Base-by-base conservation (phyloP, 53 echinoderm and acorn worm genomes). In the Holothuria leucospilota region DNA sequence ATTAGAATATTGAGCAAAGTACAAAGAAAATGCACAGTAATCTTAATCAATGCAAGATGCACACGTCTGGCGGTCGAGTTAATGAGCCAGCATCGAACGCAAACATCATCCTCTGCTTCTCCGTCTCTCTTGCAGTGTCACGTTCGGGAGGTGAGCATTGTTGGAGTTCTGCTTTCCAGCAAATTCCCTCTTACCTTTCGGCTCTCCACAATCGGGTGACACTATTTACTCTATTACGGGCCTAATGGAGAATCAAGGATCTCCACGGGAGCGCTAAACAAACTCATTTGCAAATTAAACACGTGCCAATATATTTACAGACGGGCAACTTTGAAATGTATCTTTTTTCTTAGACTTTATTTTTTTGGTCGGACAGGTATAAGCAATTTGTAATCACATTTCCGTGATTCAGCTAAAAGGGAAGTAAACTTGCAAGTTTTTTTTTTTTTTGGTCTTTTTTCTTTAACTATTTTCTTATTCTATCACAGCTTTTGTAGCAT, bases 231-330 rank as follows among this genome's bases (percentile, higher is more conserved):
- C 75, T 20, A 49, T 75, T 75, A 75, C 75, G 52, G 26, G 16
- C 75, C 75, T 75, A 75, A 75, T 75, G 51, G 75, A 75, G 51
- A 75, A 75, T 75, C 75, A 75, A 75, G 75, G 24, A 51, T 75
- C 75, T 51, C 25, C 11, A 52, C 21, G 27, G 49, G 25, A 52
- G 52, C 75, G 75, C 75, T 75, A 75, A 75, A 75, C 75, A 75
- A 75, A 75, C 75, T 75, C 75, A 75, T 75, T 75, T 51, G 75
- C 51, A 75, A 75, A 75, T 75, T 75, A 75, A 23, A 75, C 75
- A 75, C 75, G 75, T 75, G 52, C 75, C 49, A 75, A 75, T 75
- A 52, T 75, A 75, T 75, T 26, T 75, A 52, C 52, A 25, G n/a
- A 21, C 46, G 75, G 39, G 75, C 13, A 75, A 52, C 70, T 70